These are phyloP conservation scores for Alauda arvensis DNA, from an alignment of 2,797 vertebrate species.

Conservation along the genomic window DNA sequence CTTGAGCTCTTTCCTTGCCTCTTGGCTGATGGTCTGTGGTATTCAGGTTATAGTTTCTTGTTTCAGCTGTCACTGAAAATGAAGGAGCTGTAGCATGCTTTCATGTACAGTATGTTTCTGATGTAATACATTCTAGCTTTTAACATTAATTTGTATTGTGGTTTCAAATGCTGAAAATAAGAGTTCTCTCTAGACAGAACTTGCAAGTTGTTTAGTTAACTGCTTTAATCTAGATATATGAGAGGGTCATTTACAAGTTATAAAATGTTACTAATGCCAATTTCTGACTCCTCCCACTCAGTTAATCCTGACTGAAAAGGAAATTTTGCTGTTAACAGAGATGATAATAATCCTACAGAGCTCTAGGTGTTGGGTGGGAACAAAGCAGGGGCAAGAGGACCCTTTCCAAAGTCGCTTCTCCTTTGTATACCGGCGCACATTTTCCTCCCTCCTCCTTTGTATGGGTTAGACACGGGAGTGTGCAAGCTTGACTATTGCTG, in stretches of 20 bases:
- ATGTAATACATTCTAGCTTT: constrained; percentile 5
- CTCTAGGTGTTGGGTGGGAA: not conserved
- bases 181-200: not conserved
- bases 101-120: not conserved
- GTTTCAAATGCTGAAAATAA: not conserved
- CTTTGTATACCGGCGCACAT: not conserved
- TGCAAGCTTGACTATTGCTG: not conserved
- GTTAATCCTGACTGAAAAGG: not conserved
- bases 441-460: not conserved
- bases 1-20: not conserved
- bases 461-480: not conserved
- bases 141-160: not conserved
- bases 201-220: not conserved
- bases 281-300: not conserved
- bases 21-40: constrained; percentile 7
- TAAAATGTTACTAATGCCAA: not conserved
- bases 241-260: not conserved
- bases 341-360: not conserved
- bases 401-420: not conserved
- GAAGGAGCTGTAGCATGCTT: not conserved
- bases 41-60: constrained; percentile 31
- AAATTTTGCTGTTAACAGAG: not conserved
- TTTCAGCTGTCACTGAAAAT: constrained; percentile 28
- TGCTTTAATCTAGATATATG: not conserved
- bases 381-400: not conserved